phyloP scores from a whole-genome alignment of 2,113 vertebrate genomes.

The Indicator indicator region DNA sequence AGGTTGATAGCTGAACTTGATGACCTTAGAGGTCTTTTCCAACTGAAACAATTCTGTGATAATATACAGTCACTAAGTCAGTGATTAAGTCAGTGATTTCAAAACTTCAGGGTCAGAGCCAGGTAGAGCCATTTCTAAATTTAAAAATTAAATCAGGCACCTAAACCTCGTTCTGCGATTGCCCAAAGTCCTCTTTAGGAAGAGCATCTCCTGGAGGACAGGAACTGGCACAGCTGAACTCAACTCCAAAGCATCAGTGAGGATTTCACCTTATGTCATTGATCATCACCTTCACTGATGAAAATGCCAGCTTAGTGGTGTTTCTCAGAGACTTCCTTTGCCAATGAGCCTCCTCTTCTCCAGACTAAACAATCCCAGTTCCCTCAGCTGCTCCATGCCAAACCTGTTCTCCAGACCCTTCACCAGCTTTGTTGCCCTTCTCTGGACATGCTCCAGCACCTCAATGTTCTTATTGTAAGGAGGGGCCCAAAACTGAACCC shows the following conservation, averaged over 20 bases:
- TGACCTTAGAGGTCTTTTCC: too few relatives aligned
- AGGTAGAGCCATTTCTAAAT: neutral
- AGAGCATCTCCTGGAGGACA: neutral
- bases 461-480: too few relatives aligned
- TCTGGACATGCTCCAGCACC: too few relatives aligned
- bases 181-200: neutral
- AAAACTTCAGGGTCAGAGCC: neutral
- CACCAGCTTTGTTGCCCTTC: too few relatives aligned
- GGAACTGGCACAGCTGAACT: neutral
- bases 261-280: neutral
- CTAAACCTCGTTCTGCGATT: neutral
- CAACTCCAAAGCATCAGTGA: neutral
- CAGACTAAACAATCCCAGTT: too few relatives aligned
- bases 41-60: too few relatives aligned
- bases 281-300: neutral
- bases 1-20: too few relatives aligned
- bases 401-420: too few relatives aligned
- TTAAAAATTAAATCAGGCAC: neutral
- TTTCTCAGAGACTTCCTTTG: neutral
- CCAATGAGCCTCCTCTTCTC: neutral
- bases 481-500: too few relatives aligned
- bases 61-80: neutral
- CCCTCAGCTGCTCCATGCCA: neutral
- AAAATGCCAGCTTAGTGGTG: neutral
- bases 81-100: neutral